Evolutionary conservation across 1,140 invertebrate species (phyloP), one percentile per base, ranked within the genome.

Genomic region (Brachionus plicatilis): DNA sequence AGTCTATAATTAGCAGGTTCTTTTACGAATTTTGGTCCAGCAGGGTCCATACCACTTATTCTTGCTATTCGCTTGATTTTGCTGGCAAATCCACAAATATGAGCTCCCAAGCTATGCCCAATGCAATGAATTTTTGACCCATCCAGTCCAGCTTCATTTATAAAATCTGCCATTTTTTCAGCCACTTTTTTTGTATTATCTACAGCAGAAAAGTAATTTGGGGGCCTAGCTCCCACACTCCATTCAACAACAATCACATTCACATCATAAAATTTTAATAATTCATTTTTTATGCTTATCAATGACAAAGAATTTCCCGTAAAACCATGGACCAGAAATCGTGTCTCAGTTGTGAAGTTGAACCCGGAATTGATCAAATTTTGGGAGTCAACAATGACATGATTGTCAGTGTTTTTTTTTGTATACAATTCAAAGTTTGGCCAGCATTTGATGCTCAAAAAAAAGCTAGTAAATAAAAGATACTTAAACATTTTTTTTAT

Each of bases 21-120:
- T 85, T 94, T 93, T 85, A 93, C 93, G 89, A 97, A 97, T 87
- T 95, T 93, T 0, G 96, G 96, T 84, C 95, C 94, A 0, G 96
- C 96, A 0, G 96, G 95, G 90, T 98, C 96, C 85, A 97, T 41
- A 41, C 93, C 94, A 66, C 94, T 94, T 85, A 93, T 91, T 3
- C 92, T 94, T 93, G 14, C 95, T 90, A 86, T 94, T 65, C 92
- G 92, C 3, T 96, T 88, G 87, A 95, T 93, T 2, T 94, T 93
- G 0, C 96, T 96, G 0, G 95, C 94, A 87, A 96, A 97, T 0
- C 95, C 95, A 76, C 92, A 93, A 6, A 78, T 90, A 90, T 97
- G 95, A 0, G 95, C 95, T 0, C 95, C 95, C 3, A 97, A 90
- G 45, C 94, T 96, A 89, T 97, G 95, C 0, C 95, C 96, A 85